Evolutionary conservation across 2,113 vertebrate genomes (phyloP).

Genomic region (Dicentrarchus labrax): DNA sequence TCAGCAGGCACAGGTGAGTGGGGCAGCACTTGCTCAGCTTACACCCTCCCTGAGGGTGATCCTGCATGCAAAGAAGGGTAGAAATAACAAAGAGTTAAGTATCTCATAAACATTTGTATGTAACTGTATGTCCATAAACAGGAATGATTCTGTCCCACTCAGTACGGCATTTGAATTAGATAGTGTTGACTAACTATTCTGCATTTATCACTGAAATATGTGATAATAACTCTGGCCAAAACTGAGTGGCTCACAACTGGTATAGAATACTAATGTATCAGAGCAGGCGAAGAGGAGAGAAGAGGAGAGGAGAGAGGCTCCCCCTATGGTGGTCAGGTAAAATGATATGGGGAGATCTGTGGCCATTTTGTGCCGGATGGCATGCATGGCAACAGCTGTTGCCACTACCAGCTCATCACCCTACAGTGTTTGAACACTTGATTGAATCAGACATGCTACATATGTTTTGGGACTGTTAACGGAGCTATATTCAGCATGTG

Average conservation of each 20-base stretch:
- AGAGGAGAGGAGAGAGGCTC: constrained; percentile 36
- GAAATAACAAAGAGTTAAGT: constrained; percentile 38
- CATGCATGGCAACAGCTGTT: constrained; percentile 79
- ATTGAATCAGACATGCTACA: constrained; percentile 76
- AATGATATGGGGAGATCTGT: constrained; percentile 66
- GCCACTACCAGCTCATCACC: constrained; percentile 71
- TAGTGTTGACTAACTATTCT: constrained; percentile 47
- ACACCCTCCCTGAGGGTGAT: constrained; percentile 74
- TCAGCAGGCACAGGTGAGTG: constrained; percentile 71
- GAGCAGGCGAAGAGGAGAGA: constrained; percentile 7
- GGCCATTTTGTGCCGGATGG: constrained; percentile 75
- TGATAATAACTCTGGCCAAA: constrained; percentile 45
- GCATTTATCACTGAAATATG: constrained; percentile 42
- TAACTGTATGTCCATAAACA: constrained; percentile 1
- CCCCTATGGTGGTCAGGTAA: constrained; percentile 71
- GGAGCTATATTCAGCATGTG: constrained; percentile 56
- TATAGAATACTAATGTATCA: constrained; percentile 29
- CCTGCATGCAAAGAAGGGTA: constrained; percentile 55
- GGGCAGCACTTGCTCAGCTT: constrained; percentile 70
- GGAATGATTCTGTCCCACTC: not conserved
- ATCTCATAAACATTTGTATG: not conserved
- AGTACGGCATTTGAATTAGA: constrained; percentile 33
- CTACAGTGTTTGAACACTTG: constrained; percentile 68
- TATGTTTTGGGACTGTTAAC: constrained; percentile 72
- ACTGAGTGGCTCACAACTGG: constrained; percentile 11